These are phyloP conservation scores for Lepilemur septentrionalis DNA, from an alignment of 2,797 vertebrate species.

Conservation along the genomic window DNA sequence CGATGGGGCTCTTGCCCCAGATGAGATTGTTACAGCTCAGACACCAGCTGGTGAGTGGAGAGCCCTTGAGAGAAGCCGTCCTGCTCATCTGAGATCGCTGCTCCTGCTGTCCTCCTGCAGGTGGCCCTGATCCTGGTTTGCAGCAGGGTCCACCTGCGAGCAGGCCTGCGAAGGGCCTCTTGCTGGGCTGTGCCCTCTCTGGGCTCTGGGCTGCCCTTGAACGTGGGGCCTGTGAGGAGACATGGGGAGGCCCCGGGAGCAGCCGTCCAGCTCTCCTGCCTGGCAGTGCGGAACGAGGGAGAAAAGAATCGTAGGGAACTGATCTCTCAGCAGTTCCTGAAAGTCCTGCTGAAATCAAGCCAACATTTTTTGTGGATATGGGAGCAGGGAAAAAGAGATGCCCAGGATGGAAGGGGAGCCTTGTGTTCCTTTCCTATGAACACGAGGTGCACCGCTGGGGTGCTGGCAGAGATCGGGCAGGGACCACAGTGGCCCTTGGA, in stretches of 20 bases:
- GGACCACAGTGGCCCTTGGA: not conserved
- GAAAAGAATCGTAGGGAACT: not conserved
- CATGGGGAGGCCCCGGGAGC: not conserved
- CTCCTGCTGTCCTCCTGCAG: not conserved
- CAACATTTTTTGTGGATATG: not conserved
- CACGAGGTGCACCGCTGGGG: not conserved
- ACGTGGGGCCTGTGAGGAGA: fast-evolving
- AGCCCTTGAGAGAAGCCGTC: not conserved
- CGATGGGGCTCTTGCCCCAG: not conserved
- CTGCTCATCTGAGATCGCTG: not conserved
- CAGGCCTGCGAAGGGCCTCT: not conserved
- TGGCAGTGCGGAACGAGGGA: not conserved
- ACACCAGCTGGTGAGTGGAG: not conserved
- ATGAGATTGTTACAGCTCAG: slow-evolving; percentile 33
- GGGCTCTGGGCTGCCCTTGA: not conserved
- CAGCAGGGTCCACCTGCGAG: not conserved
- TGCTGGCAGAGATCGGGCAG: not conserved
- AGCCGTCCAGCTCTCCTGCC: fast-evolving
- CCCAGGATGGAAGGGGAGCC: not conserved
- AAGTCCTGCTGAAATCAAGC: not conserved
- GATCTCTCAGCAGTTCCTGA: not conserved
- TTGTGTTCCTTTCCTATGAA: not conserved
- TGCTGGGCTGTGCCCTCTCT: not conserved
- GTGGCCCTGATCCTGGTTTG: not conserved
- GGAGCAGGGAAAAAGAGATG: not conserved